Base-by-base conservation (phyloP, 2,113 vertebrate genomes). In the Dermatemys mawii region DNA sequence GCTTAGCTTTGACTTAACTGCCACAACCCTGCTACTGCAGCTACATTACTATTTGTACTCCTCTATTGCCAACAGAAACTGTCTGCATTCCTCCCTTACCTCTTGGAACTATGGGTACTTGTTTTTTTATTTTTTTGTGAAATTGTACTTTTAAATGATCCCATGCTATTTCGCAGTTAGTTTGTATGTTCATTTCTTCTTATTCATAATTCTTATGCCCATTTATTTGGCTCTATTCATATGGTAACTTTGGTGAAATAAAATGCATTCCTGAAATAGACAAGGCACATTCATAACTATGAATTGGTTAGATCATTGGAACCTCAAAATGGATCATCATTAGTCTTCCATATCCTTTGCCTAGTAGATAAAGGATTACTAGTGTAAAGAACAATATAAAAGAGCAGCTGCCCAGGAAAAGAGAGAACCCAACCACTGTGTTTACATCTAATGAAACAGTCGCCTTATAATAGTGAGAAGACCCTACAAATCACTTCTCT, bases 1-100 rank as follows among this genome's bases (percentile, higher is more conserved):
- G 8, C 29, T 16, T 32, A 60, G 57, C n/a, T 38, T 19, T 70
- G n/a, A 19, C n/a, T 70, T 16, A 9, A 19, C 10, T 22, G n/a
- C 63, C 63, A 70, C 21, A 2, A 67, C 17, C 63, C 22, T 38
- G 63, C 35, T 38, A 70, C 63, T 63, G 60, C 32, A 63, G 6
- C 60, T n/a, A 60, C 5, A n/a, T 3, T 8, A 17, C 60, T n/a
- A 19, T 35, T n/a, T 67, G 35, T n/a, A 67, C 32, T 67, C 35
- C 13, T 46, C 6, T 76, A 46, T 46, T 76, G 41, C 22, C 4
- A 26, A 35, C 14, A 24, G 75, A 48, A 44, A 1, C 11, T 49
- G 3, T 48, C 63, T 1, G 17, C 22, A 53, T 57, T 8, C 53
- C 1, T 17, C 24, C 1, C 16, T 1, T 29, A 17, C 38, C 0